Base-by-base conservation (phyloP, 2,888 invertebrate genomes). In the Cosmorhoe ocellata region DNA sequence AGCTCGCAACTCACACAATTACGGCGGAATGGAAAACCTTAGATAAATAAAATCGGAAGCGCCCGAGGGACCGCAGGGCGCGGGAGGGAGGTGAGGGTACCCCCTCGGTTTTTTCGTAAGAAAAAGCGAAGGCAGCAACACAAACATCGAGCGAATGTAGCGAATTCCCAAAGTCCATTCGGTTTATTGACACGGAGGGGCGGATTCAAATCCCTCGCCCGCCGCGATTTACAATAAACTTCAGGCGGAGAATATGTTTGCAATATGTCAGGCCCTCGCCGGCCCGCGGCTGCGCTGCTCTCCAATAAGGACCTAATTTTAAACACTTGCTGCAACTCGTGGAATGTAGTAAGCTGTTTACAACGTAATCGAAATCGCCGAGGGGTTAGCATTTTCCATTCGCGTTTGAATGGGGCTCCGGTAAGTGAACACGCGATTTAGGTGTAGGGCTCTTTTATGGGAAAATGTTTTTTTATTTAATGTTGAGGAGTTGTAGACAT, bases 201-300 rank as follows among this genome's bases (percentile, higher is more conserved):
- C 64, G 73, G 66, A 83, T 81, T 81, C 81, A 80, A 83, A 84
- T 80, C 82, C 84, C 81, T 78, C 78, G 80, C 59, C 59, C 49
- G 79, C 67, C 80, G 78, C 84, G 84, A 79, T 85, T 88, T 86
- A 85, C 88, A 85, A 87, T 88, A 87, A 84, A 86, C 84, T 87
- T 86, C 81, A 80, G 87, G 76, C 78, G 83, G 73, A 76, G 85
- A 87, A 86, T 86, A 88, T 89, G 89, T 85, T 85, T 75, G 84
- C 85, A 82, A 87, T 87, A 84, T 84, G 86, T 86, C 74, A 66
- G 74, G 76, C 70, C 72, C 76, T 75, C 18, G 18, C 3, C 18
- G 28, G 40, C 64, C 64, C 63, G 11, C 37, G 8, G 42, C n/a
- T 11, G 42, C 32, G 56, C 59, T 56, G 64, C 52, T 54, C 37